phyloP scores from a whole-genome alignment of 1,140 invertebrate species.

The Arctopsyche grandis region DNA sequence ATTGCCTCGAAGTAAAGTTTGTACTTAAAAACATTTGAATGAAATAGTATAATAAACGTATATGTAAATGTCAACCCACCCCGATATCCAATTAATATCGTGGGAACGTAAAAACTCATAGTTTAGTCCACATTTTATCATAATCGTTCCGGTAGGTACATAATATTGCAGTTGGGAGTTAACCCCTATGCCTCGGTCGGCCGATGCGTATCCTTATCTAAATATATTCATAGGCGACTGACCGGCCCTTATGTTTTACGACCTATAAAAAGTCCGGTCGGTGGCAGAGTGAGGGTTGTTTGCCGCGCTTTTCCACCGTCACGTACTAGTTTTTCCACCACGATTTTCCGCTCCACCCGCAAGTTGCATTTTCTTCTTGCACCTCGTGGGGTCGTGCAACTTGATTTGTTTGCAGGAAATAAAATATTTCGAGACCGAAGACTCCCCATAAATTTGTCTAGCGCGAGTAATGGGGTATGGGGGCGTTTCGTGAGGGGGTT shows the following conservation, averaged over 20 bases:
- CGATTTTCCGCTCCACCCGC: background rate
- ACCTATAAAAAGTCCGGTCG: slow-evolving; percentile 7
- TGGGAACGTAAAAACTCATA: too few species aligned
- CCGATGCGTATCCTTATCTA: slow-evolving; percentile 4
- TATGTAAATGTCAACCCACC: too few species aligned
- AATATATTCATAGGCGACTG: slow-evolving; percentile 20
- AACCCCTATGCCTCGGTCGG: too few species aligned
- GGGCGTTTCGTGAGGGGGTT: background rate
- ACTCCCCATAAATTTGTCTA: slow-evolving; percentile 27
- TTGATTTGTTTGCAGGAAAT: slow-evolving; percentile 30
- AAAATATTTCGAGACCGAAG: background rate
- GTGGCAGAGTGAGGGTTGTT: too few species aligned
- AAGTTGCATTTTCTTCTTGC: slow-evolving; percentile 19
- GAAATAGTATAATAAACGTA: too few species aligned
- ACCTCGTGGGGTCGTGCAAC: background rate
- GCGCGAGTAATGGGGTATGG: background rate
- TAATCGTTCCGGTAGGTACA: too few species aligned
- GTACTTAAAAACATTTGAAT: too few species aligned
- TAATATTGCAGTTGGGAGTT: too few species aligned
- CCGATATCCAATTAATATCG: too few species aligned
- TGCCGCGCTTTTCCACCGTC: background rate
- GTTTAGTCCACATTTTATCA: too few species aligned
- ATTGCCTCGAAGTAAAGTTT: too few species aligned
- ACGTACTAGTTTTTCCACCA: background rate
- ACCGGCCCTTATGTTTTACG: slow-evolving; percentile 30